These are phyloP conservation scores for Phaedon cochleariae DNA, from an alignment of 2,888 invertebrate species.

Conservation along the genomic window DNA sequence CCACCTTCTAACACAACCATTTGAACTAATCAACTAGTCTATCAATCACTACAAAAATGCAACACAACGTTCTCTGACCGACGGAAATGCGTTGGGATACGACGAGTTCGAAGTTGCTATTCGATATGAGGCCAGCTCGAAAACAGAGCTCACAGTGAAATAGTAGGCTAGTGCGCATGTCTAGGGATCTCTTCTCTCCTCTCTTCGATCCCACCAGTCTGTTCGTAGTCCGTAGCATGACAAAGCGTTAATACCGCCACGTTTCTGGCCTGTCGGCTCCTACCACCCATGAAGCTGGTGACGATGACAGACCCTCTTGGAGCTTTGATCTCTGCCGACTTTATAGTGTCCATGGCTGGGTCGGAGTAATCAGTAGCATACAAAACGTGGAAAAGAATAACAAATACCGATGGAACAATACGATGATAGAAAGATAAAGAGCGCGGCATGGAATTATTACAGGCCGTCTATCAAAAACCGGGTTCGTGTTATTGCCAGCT, in stretches of 20 bases:
- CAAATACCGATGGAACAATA: conserved; percentile 50
- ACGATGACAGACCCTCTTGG: conserved; percentile 63
- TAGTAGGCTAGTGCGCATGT: conserved; percentile 45
- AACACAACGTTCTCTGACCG: conserved; percentile 3
- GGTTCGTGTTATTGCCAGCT: conserved; percentile 47
- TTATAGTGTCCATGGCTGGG: conserved; percentile 47
- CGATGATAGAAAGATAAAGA: conserved; percentile 43
- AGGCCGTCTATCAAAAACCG: conserved; percentile 49
- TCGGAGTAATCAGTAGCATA: conserved; percentile 60
- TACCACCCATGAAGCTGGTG: conserved; percentile 65
- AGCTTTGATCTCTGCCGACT: conserved; percentile 60
- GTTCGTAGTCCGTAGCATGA: conserved; percentile 54
- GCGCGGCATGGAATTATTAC: conserved; percentile 41
- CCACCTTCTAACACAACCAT: conserved; percentile 94
- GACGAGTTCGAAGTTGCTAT: conserved; percentile 23
- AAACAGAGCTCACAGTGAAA: conserved; percentile 34
- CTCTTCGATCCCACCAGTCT: conserved; percentile 11
- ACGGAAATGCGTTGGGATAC: conserved; percentile 19
- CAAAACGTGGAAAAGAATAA: conserved; percentile 56
- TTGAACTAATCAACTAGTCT: conserved; percentile 62
- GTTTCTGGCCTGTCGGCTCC: conserved; percentile 61
- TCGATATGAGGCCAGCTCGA: conserved; percentile 31
- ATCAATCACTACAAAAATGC: conserved; percentile 1
- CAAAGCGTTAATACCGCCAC: conserved; percentile 64
- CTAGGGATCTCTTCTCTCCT: conserved; percentile 26